A percentile compares a stretch with the other conserved stretches of the same genome.
phyloP scores from a whole-genome alignment of 53 echinoderm and acorn worm species.

The Stichopus horrens region DNA sequence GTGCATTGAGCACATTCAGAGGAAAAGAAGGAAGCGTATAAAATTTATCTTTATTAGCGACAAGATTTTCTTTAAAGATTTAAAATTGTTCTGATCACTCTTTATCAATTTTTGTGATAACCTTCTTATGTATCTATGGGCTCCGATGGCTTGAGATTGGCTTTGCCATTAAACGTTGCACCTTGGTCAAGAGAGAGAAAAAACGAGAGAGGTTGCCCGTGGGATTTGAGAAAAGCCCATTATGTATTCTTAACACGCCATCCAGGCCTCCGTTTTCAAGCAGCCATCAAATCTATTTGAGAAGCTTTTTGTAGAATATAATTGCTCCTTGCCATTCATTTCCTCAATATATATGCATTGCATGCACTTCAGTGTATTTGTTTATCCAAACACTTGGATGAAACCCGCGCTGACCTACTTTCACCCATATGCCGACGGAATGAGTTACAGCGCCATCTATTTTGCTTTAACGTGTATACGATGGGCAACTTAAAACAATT shows the following conservation, averaged over 20 bases:
- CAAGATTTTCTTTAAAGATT: too few species aligned
- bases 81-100: too few species aligned
- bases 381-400: conserved; percentile 3
- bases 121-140: not conserved
- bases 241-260: not conserved
- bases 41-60: too few species aligned
- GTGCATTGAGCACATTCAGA: too few species aligned
- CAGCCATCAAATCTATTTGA: not conserved
- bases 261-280: conserved; percentile 7
- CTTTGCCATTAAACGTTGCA: not conserved
- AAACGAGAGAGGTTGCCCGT: not conserved
- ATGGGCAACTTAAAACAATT: too few species aligned
- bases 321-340: not conserved
- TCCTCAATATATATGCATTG: conserved; percentile 6
- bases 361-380: not conserved
- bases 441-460: not conserved
- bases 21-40: too few species aligned
- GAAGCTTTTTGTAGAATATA: not conserved
- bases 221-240: not conserved
- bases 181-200: not conserved
- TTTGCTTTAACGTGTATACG: not conserved
- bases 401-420: not conserved
- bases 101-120: not conserved
- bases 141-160: not conserved
- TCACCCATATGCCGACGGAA: not conserved